phyloP scores from a whole-genome alignment of 2,888 invertebrate species.

The Sphinx pinastri region DNA sequence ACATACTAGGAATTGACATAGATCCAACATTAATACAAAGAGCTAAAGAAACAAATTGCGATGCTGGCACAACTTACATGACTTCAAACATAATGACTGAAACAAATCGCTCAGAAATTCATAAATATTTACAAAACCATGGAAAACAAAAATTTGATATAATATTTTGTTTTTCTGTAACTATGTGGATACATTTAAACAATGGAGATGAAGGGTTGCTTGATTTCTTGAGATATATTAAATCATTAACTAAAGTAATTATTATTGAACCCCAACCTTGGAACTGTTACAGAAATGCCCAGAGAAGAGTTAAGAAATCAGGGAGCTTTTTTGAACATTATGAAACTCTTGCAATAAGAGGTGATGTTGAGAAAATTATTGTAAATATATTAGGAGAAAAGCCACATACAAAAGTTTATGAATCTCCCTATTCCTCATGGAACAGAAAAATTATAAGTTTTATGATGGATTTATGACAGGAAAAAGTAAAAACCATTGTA shows the following conservation, averaged over 20 bases:
- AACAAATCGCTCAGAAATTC: constrained; percentile 60
- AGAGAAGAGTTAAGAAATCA: constrained; percentile 87
- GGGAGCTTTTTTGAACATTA: constrained; percentile 85
- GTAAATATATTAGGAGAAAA: constrained; percentile 79
- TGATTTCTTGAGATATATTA: constrained; percentile 84
- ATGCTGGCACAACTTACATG: constrained; percentile 79
- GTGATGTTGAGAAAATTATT: constrained; percentile 85
- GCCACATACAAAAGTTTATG: constrained; percentile 78
- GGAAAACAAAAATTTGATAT: constrained; percentile 84
- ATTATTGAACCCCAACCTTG: constrained; percentile 93
- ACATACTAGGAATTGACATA: constrained; percentile 89
- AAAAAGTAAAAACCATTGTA: neutral
- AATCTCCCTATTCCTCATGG: constrained; percentile 87
- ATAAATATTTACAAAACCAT: constrained; percentile 71
- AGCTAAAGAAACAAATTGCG: constrained; percentile 82
- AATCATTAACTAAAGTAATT: constrained; percentile 80
- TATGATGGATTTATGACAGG: neutral
- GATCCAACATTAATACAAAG: constrained; percentile 88
- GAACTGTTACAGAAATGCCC: constrained; percentile 92
- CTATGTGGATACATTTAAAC: constrained; percentile 96
- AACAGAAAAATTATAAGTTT: constrained; percentile 87
- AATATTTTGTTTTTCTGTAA: constrained; percentile 91
- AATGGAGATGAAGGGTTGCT: constrained; percentile 89
- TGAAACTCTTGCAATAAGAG: constrained; percentile 83
- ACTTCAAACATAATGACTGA: constrained; percentile 85